Evolutionary conservation across 2,888 invertebrate genomes (phyloP), one percentile per base, ranked within the genome.

Genomic region (Scelioninae gen. 1): DNA sequence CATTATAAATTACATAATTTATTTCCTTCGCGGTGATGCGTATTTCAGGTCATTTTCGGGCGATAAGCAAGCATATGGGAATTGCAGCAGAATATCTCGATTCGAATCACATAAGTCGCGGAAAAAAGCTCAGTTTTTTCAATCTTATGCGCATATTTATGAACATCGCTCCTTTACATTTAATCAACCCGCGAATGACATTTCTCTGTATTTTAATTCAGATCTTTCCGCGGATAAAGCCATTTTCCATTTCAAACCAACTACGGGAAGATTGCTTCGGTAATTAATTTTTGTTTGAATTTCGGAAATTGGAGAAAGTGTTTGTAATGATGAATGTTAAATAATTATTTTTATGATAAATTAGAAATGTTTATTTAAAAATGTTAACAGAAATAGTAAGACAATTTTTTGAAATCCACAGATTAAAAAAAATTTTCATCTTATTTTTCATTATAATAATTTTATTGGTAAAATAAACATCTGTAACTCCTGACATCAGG

Each of bases 1-100:
- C 72, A 66, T 58, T 72, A 72, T 79, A 72, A 79, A 72, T 72
- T 72, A 47, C 56, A 72, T 79, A 72, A 79, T 72, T 79, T 79
- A 72, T 79, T 79, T 45, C 23, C 38, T 49, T 65, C 38, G 78
- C 78, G 65, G 65, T 72, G 78, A 72, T 79, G 79, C 71, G 78
- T 79, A 78, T 66, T 79, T 60, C 51, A 72, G 72, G 65, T 72
- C 79, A 66, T 72, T 72, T 71, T 45, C 53, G 53, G 47, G 34
- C 60, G 72, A 63, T 62, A 66, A 72, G 72, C 72, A 34, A 15
- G 65, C 40, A 56, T n/a, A n/a, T 65, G 65, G 58, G 71, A 78
- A 71, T 65, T 71, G 34, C 71, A 45, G 8, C 9, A 23, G 56
- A 51, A 65, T 71, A 71, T 78, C 78, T 47, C 58, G 51, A 65